Conservation (phyloP, 2,113 vertebrate species). For the Alethe diademata region DNA sequence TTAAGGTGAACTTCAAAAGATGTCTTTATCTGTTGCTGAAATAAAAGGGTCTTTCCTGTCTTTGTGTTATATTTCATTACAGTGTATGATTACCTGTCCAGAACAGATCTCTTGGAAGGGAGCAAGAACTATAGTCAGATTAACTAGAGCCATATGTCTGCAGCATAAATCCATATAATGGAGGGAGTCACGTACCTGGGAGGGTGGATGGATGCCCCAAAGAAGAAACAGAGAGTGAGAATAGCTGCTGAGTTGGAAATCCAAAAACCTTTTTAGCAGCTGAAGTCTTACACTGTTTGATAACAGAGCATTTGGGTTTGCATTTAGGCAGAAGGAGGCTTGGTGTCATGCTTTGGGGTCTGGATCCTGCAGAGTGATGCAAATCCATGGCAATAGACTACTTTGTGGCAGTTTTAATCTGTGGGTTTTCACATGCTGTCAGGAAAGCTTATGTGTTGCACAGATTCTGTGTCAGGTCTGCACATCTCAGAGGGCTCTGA, state of each 20-base stretch:
- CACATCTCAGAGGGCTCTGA: not conserved
- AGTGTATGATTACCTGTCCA: not conserved
- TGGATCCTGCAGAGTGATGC: not conserved
- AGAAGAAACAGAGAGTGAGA: not conserved
- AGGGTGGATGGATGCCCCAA: not conserved
- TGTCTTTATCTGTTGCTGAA: not conserved
- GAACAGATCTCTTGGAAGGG: slow-evolving; percentile 2
- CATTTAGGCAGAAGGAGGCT: not conserved
- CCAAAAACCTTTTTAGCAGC: not conserved
- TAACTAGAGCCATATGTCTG: slow-evolving; percentile 36
- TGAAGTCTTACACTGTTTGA: not conserved
- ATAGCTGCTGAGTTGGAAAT: not conserved
- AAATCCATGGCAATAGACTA: not conserved
- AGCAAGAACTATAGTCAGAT: slow-evolving; percentile 37
- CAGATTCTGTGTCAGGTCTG: not conserved
- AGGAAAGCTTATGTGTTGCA: not conserved
- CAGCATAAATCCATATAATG: slow-evolving; percentile 35
- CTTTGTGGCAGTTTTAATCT: not conserved
- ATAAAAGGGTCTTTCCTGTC: not conserved
- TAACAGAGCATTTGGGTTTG: not conserved
- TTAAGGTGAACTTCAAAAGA: slow-evolving; percentile 11
- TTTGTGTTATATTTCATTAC: slow-evolving; percentile 33
- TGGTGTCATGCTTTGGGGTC: not conserved
- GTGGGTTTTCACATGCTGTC: slow-evolving; percentile 3
- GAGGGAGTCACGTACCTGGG: not conserved